These are phyloP conservation scores for Mesoligia furuncula DNA, from an alignment of 2,888 invertebrate genomes.

Conservation along the genomic window DNA sequence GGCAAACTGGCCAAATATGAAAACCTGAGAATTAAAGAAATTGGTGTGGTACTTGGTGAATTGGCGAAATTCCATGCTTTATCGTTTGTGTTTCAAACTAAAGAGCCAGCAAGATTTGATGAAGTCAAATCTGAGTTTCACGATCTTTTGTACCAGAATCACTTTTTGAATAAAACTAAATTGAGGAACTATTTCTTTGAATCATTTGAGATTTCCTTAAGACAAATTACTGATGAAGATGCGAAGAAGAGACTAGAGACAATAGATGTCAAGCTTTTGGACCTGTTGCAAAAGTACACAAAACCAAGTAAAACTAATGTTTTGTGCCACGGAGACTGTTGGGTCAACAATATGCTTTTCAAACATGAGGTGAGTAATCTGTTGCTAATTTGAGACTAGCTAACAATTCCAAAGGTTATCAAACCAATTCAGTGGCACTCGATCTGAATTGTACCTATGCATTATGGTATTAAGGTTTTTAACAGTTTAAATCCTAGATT, in stretches of 20 bases:
- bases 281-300: constrained; percentile 76
- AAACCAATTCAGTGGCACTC: no score
- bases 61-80: constrained; percentile 84
- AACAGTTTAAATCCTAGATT: not conserved
- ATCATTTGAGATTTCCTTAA: constrained; percentile 80
- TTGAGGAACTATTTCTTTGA: constrained; percentile 80
- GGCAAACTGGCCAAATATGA: constrained; percentile 73
- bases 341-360: constrained; percentile 83
- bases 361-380: constrained; percentile 72
- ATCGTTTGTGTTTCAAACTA: constrained; percentile 77
- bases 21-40: constrained; percentile 74
- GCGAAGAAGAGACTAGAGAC: constrained; percentile 74
- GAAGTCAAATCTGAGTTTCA: constrained; percentile 72
- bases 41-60: constrained; percentile 74
- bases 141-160: constrained; percentile 80
- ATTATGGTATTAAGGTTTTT: not conserved
- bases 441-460: not conserved
- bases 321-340: constrained; percentile 85
- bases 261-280: constrained; percentile 73
- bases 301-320: constrained; percentile 76
- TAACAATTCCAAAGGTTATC: not conserved
- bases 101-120: constrained; percentile 67
- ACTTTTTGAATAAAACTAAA: constrained; percentile 81
- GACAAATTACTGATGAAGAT: constrained; percentile 72
- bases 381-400: not conserved